A percentile compares a stretch with the other conserved stretches of the same genome.
phyloP scores from a whole-genome alignment of 2,113 vertebrate species.

The Onychorhynchus coronatus region DNA sequence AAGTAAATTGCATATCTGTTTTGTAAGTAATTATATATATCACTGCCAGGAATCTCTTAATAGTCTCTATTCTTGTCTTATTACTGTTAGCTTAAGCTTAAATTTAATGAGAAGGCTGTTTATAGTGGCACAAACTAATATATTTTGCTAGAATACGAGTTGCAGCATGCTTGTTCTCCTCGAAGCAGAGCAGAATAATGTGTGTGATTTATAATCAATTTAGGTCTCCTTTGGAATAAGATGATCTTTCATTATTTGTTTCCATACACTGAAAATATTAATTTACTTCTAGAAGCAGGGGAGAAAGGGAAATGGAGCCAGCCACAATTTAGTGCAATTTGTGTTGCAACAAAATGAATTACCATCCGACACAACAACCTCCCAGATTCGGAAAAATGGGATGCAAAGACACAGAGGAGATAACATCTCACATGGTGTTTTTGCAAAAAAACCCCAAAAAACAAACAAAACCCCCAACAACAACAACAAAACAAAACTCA shows the following conservation, averaged over 20 bases:
- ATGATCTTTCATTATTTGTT: slow-evolving; percentile 62
- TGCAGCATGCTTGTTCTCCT: not conserved
- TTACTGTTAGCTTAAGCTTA: slow-evolving; percentile 51
- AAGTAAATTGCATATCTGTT: slow-evolving; percentile 29
- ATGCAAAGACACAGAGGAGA: slow-evolving; percentile 61
- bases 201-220: slow-evolving; percentile 61
- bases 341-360: slow-evolving; percentile 38
- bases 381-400: slow-evolving; percentile 56
- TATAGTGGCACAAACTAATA: slow-evolving; percentile 28
- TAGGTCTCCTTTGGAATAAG: slow-evolving; percentile 55
- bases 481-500: not conserved
- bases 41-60: not conserved
- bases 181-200: slow-evolving; percentile 5
- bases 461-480: not conserved
- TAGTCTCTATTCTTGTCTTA: slow-evolving; percentile 34
- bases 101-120: slow-evolving; percentile 53
- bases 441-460: not conserved
- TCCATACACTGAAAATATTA: slow-evolving; percentile 52
- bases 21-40: slow-evolving; percentile 46
- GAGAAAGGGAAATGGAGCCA: slow-evolving; percentile 32
- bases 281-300: slow-evolving; percentile 49
- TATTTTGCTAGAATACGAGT: slow-evolving; percentile 35
- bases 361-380: slow-evolving; percentile 27
- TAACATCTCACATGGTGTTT: slow-evolving; percentile 48
- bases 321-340: slow-evolving; percentile 58